Conservation (phyloP, 2,888 invertebrate species). For the Escarpia spicata region DNA sequence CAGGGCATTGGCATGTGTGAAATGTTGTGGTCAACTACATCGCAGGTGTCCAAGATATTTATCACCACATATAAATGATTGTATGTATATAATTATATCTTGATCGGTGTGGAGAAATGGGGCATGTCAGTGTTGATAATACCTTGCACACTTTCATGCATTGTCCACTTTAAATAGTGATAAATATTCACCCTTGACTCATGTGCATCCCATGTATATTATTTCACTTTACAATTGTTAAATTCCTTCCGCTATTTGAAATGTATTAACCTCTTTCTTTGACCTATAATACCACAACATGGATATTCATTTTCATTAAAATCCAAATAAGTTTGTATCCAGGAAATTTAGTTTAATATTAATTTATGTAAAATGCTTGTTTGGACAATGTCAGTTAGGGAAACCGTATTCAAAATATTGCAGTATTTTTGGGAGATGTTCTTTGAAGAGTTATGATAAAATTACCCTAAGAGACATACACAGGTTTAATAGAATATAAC, state of each 20-base stretch:
- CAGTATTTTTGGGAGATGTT: not conserved
- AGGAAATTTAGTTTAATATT: not conserved
- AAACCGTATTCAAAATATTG: not conserved
- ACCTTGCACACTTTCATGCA: not conserved
- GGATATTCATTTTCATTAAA: not conserved
- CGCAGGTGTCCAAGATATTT: not conserved
- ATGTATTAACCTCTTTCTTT: not conserved
- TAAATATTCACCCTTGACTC: not conserved
- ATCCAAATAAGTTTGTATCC: not conserved
- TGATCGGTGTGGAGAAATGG: not conserved
- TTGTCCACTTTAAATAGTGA: not conserved
- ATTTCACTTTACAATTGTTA: not conserved
- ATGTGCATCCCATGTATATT: not conserved
- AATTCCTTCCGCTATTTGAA: not conserved
- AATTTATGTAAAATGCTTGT: not conserved
- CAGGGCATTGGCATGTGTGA: slow-evolving; percentile 8
- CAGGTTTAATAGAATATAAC: not conserved
- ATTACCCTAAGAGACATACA: not conserved
- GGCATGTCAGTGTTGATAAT: not conserved
- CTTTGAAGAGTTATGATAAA: not conserved
- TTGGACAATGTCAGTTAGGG: not conserved
- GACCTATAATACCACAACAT: not conserved
- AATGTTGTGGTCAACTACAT: not conserved
- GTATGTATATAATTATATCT: not conserved
- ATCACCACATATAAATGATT: not conserved